Conservation (phyloP, 2,797 vertebrate genomes). For the Mus caroli region DNA sequence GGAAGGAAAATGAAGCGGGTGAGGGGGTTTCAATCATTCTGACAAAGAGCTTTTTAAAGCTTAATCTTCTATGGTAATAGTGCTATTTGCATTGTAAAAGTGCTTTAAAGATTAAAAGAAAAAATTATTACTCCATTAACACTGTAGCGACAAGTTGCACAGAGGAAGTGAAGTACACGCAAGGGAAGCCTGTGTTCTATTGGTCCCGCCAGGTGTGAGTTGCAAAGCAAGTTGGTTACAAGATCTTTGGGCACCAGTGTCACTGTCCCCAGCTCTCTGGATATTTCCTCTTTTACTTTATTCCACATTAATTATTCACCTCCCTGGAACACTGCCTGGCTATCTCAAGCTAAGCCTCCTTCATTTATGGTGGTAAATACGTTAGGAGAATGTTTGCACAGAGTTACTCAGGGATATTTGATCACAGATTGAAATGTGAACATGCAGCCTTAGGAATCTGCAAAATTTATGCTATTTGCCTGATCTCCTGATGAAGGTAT, state of each 20-base stretch:
- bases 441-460: slow-evolving; percentile 79
- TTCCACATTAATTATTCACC: slow-evolving; percentile 77
- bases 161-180: slow-evolving; percentile 13
- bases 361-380: slow-evolving; percentile 66
- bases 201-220: background rate
- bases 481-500: slow-evolving; percentile 33
- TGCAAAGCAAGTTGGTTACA: slow-evolving; percentile 40
- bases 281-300: slow-evolving; percentile 64
- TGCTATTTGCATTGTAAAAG: slow-evolving; percentile 59
- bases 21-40: background rate
- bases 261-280: slow-evolving; percentile 30
- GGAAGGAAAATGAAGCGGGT: slow-evolving; percentile 27
- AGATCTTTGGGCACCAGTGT: slow-evolving; percentile 4
- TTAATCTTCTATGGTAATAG: slow-evolving; percentile 28
- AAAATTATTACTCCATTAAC: slow-evolving; percentile 57
- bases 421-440: slow-evolving; percentile 83
- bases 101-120: slow-evolving; percentile 30
- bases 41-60: slow-evolving; percentile 47
- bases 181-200: background rate
- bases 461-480: slow-evolving; percentile 82
- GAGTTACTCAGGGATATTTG: slow-evolving; percentile 85
- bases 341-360: slow-evolving; percentile 50
- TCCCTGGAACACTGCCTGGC: slow-evolving; percentile 69
- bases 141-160: background rate
- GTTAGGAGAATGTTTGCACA: slow-evolving; percentile 77